phyloP scores from a whole-genome alignment of 1,140 invertebrate species.

The Tetragonula clypearis region DNA sequence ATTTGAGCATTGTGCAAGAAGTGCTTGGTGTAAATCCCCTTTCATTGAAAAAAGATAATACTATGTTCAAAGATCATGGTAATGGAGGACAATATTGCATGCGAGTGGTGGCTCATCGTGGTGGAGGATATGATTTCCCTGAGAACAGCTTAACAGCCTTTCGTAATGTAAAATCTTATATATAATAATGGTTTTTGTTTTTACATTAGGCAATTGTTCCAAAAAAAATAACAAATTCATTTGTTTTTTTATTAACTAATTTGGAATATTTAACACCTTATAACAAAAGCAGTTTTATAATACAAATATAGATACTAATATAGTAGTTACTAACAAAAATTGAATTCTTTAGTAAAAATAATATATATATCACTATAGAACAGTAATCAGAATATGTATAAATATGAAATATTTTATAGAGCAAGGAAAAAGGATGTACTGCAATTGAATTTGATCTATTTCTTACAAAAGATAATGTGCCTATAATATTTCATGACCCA shows the following conservation, averaged over 20 bases:
- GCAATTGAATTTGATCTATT: slow-evolving; percentile 90
- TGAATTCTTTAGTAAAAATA: not conserved
- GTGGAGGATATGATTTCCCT: slow-evolving; percentile 87
- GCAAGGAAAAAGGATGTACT: slow-evolving; percentile 85
- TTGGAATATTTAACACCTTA: slow-evolving; percentile 14
- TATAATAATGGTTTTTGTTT: slow-evolving; percentile 48
- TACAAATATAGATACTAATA: slow-evolving; percentile 35
- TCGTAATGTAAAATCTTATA: slow-evolving; percentile 83
- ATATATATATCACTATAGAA: slow-evolving; percentile 2
- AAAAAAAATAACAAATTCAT: slow-evolving; percentile 11
- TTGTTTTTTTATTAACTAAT: slow-evolving; percentile 21
- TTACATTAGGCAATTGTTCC: slow-evolving; percentile 6
- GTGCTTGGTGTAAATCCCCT: slow-evolving; percentile 79
- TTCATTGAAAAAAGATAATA: slow-evolving; percentile 58
- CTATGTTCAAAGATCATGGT: slow-evolving; percentile 55
- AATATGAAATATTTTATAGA: slow-evolving; percentile 80
- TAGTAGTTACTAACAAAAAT: slow-evolving; percentile 45
- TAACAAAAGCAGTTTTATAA: slow-evolving; percentile 15
- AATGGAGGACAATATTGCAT: slow-evolving; percentile 77
- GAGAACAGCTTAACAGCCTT: slow-evolving; percentile 88
- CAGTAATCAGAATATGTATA: not conserved
- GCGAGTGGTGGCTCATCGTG: slow-evolving; percentile 86
- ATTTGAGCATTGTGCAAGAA: slow-evolving; percentile 71
- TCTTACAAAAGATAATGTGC: slow-evolving; percentile 87
- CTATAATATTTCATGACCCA: slow-evolving; percentile 89